These are phyloP conservation scores for Eulithis testata DNA, from an alignment of 2,888 invertebrate species.

Conservation along the genomic window DNA sequence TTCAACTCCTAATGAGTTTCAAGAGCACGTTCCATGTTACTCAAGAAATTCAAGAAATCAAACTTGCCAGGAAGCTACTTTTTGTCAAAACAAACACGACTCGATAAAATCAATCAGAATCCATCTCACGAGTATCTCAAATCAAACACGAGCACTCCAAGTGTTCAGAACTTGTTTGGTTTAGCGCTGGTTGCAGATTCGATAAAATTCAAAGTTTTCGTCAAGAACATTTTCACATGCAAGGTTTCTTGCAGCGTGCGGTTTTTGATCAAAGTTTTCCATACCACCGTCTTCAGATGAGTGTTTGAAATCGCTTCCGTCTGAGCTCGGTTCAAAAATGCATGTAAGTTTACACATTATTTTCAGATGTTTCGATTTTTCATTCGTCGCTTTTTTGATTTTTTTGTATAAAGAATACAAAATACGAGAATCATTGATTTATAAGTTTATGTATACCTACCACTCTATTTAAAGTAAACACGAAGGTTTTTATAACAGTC, in stretches of 20 bases:
- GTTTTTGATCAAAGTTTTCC: constrained; percentile 80
- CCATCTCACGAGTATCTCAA: constrained; percentile 66
- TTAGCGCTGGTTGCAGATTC: constrained; percentile 66
- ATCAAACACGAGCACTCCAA: constrained; percentile 66
- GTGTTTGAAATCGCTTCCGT: constrained; percentile 45
- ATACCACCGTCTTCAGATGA: constrained; percentile 57
- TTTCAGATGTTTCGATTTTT: constrained; percentile 5
- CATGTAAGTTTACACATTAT: constrained; percentile 10
- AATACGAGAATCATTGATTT: no score
- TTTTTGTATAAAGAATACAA: no score
- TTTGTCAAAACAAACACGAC: constrained; percentile 61
- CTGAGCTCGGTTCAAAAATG: constrained; percentile 26
- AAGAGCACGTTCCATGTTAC: constrained; percentile 9
- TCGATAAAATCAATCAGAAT: constrained; percentile 75
- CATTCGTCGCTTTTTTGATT: background rate
- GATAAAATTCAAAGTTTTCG: constrained; percentile 72
- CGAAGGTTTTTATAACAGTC: no score
- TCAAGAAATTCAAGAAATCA: constrained; percentile 14
- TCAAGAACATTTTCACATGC: constrained; percentile 66
- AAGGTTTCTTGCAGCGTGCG: constrained; percentile 70
- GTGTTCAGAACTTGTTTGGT: constrained; percentile 70
- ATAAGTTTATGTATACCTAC: no score
- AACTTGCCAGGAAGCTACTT: constrained; percentile 42
- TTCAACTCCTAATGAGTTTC: constrained; percentile 16
- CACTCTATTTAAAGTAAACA: no score